Conservation (phyloP, 2,888 invertebrate genomes). For the Metalampra italica region DNA sequence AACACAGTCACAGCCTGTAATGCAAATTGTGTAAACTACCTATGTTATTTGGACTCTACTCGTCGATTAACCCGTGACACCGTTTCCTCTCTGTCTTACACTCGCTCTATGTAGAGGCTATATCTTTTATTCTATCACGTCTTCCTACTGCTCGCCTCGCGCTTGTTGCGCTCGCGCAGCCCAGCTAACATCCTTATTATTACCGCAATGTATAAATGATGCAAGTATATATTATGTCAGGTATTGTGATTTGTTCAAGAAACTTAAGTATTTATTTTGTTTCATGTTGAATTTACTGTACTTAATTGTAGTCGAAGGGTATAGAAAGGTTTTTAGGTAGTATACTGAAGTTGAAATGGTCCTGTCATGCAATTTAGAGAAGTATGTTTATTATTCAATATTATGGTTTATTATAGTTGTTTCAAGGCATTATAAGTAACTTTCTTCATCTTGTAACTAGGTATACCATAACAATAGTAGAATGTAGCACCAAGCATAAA, state of each 20-base stretch:
- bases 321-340: no score
- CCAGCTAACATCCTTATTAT: slow-evolving; percentile 35
- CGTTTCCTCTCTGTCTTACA: slow-evolving; percentile 18
- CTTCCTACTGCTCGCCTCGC: slow-evolving; percentile 30
- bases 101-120: slow-evolving; percentile 12
- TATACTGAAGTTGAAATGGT: no score
- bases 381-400: no score
- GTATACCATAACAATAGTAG: no score
- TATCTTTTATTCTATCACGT: slow-evolving; percentile 26
- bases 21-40: slow-evolving; percentile 22
- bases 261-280: no score
- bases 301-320: no score
- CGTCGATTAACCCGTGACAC: slow-evolving; percentile 23
- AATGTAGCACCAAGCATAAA: no score
- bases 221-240: background rate
- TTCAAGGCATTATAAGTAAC: no score
- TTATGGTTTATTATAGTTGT: no score
- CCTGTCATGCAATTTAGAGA: no score
- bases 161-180: slow-evolving; percentile 25
- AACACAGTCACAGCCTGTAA: slow-evolving; percentile 5
- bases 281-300: no score
- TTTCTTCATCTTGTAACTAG: no score
- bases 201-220: slow-evolving; percentile 25
- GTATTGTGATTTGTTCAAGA: background rate
- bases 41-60: slow-evolving; percentile 15